A percentile compares a stretch with the other conserved stretches of the same genome.
Conservation (phyloP, 1,140 invertebrate genomes). For the Acyrthosiphon pisum region DNA sequence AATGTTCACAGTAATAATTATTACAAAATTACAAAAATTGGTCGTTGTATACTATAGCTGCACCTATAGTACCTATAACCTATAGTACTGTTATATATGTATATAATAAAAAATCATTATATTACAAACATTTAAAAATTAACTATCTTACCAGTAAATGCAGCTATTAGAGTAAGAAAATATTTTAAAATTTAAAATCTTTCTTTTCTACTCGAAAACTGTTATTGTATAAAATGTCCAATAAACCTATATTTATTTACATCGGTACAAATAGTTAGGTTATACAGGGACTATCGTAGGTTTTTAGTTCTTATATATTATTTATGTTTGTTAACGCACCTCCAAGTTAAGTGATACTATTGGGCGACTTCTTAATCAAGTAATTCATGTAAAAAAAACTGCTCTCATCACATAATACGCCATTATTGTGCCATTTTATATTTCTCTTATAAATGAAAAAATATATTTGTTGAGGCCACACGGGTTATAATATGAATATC, state of each 20-base stretch:
- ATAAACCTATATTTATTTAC: neutral
- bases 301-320: neutral
- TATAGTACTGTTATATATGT: neutral
- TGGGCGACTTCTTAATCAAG: no score
- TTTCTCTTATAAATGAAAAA: no score
- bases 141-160: neutral
- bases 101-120: no score
- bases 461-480: neutral
- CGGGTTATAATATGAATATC: neutral
- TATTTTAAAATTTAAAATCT: neutral
- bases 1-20: neutral
- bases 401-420: no score
- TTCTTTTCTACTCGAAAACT: neutral
- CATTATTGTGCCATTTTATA: no score
- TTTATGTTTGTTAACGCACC: neutral
- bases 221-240: neutral
- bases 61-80: no score
- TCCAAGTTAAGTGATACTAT: no score
- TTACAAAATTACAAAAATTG: neutral
- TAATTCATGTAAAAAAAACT: no score
- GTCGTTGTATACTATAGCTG: neutral
- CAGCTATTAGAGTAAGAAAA: neutral
- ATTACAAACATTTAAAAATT: no score
- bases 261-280: neutral
- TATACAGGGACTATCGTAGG: neutral